phyloP scores from a whole-genome alignment of 2,888 invertebrate species.

The Creontiades dilutus region DNA sequence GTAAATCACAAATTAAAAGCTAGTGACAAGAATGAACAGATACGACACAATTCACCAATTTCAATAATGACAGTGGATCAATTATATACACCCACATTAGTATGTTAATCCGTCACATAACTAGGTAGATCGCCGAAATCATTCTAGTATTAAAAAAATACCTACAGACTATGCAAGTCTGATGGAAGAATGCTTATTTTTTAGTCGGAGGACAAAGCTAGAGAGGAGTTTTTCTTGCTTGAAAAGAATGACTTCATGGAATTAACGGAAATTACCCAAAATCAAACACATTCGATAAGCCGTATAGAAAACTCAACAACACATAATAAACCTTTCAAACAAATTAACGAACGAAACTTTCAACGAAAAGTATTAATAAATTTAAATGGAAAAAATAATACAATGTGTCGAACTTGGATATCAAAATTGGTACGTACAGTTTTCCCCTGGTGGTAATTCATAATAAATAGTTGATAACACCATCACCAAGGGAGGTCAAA shows the following conservation, averaged over 20 bases:
- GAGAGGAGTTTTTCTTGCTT: background rate
- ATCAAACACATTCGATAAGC: background rate
- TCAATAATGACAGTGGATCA: background rate
- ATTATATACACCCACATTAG: background rate
- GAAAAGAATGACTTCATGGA: background rate
- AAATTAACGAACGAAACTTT: background rate
- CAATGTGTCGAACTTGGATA: too few species aligned
- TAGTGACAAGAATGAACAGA: constrained; percentile 35
- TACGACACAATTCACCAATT: background rate
- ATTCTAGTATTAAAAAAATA: background rate
- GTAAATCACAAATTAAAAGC: constrained; percentile 27
- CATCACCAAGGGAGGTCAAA: too few species aligned
- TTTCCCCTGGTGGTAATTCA: too few species aligned
- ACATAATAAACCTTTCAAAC: background rate
- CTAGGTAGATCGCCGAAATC: background rate
- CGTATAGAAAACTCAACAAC: background rate
- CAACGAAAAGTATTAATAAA: background rate
- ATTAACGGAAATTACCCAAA: background rate
- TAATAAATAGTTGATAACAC: too few species aligned
- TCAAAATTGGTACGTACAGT: too few species aligned
- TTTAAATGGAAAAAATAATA: background rate
- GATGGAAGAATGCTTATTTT: constrained; percentile 4
- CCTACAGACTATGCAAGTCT: background rate
- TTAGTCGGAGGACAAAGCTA: background rate
- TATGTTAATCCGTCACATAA: constrained; percentile 7